Evolutionary conservation across 2,797 vertebrate species (phyloP).

Genomic region (Macroramphosus scolopax): DNA sequence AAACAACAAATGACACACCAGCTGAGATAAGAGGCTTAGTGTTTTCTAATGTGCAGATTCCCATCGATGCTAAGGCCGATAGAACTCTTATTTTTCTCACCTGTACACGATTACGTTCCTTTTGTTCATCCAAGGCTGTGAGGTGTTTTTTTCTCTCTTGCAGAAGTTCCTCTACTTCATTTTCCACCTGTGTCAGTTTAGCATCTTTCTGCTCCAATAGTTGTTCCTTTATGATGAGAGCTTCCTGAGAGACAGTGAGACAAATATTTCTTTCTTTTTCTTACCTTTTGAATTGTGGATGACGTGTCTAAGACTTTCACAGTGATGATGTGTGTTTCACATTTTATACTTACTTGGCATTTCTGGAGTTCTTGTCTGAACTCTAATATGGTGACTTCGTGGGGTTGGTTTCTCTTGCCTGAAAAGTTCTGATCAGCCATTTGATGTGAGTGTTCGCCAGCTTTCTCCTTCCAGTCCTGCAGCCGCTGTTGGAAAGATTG

Average conservation of each 20-base stretch:
- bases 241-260: slow-evolving; percentile 68
- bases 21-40: too few relatives aligned
- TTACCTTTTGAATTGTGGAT: neutral
- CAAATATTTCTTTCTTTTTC: neutral
- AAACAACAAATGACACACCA: too few relatives aligned
- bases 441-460: slow-evolving; percentile 61
- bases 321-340: neutral
- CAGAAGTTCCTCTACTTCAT: slow-evolving; percentile 71
- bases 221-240: slow-evolving; percentile 71
- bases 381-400: slow-evolving; percentile 73
- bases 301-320: neutral
- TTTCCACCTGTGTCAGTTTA: slow-evolving; percentile 75
- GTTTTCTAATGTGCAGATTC: too few relatives aligned
- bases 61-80: too few relatives aligned
- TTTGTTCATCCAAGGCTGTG: slow-evolving; percentile 74
- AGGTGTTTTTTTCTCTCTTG: slow-evolving; percentile 71
- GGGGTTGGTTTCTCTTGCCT: slow-evolving; percentile 52
- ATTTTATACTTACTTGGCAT: slow-evolving; percentile 79
- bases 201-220: slow-evolving; percentile 76
- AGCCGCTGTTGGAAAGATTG: slow-evolving; percentile 69
- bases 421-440: slow-evolving; percentile 29
- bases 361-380: slow-evolving; percentile 81
- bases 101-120: slow-evolving; percentile 78
- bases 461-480: slow-evolving; percentile 79
- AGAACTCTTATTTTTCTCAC: slow-evolving; percentile 67